Evolutionary conservation across 2,113 vertebrate genomes (phyloP), one percentile per base, ranked within the genome.

Genomic region (Struthio camelus): DNA sequence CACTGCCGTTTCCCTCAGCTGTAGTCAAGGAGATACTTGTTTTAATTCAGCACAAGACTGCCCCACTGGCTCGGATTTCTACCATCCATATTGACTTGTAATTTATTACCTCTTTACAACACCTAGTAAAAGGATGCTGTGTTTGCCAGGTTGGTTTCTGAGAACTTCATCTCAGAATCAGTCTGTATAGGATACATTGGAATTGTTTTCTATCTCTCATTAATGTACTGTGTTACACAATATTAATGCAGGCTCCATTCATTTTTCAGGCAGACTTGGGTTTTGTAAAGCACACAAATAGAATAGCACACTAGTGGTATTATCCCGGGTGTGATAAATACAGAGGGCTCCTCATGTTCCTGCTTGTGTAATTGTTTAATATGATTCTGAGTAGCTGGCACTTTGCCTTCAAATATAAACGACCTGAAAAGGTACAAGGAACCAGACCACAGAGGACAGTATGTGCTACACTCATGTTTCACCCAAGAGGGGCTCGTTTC

Each of bases 11-110:
- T 91, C 91, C 95, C 72, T 97, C 46, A 69, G 70, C 87, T 87
- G 65, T 62, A 82, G 72, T 91, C 82, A 94, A 90, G 70, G 72
- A 85, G 87, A 69, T 54, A 92, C 56, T 96, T 91, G 86, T 78
- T 97, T 95, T 97, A 96, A 96, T 96, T 96, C 78, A 58, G 61
- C n/a, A 89, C 80, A 61, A 75, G 66, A 92, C 91, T 93, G 78
- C 76, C 89, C 78, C 87, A 56, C 91, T 90, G 93, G 81, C 94
- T 92, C 83, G 12, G 5, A 82, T 95, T 95, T 95, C 90, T 54
- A 54, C 69, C 93, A 80, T 89, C 80, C 17, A 8, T 92, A 87
- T 84, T 48, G 86, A 93, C 53, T 97, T 90, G 51, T 67, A 94
- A 72, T 93, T 97, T 80, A 94, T 91, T 81, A 80, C 59, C 59